Evolutionary conservation across 2,888 invertebrate genomes (phyloP).

Genomic region (Mallateleia sp.): DNA sequence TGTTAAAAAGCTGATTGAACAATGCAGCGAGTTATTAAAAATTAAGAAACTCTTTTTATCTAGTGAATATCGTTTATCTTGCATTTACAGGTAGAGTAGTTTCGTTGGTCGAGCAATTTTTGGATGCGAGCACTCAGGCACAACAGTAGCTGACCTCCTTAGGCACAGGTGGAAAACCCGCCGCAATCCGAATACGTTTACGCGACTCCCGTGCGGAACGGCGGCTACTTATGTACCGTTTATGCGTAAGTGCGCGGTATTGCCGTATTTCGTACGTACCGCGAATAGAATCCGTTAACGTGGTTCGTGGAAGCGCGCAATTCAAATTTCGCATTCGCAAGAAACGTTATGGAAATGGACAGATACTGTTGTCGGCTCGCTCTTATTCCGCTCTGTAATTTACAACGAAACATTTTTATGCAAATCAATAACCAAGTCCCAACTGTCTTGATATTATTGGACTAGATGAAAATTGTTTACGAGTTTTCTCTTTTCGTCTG

Average conservation of each 20-base stretch:
- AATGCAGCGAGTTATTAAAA: too few species aligned
- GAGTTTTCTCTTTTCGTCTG: too few species aligned
- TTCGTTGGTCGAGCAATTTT: constrained; percentile 32
- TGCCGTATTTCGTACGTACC: constrained; percentile 54
- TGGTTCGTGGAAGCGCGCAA: constrained; percentile 52
- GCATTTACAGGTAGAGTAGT: constrained; percentile 7
- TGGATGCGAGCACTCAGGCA: constrained; percentile 43
- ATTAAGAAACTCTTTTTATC: too few species aligned
- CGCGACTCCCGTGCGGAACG: constrained; percentile 45
- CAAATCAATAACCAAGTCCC: not conserved
- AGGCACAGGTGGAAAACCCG: constrained; percentile 79
- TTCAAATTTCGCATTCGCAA: constrained; percentile 47
- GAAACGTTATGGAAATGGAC: constrained; percentile 44
- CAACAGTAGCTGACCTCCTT: constrained; percentile 75
- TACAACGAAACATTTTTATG: not conserved
- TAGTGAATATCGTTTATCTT: constrained; percentile 24
- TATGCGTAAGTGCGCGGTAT: constrained; percentile 51
- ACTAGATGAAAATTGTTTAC: too few species aligned
- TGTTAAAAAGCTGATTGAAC: too few species aligned
- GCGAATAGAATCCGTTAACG: constrained; percentile 50
- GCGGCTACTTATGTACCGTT: constrained; percentile 64
- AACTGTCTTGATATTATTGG: too few species aligned
- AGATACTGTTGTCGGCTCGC: not conserved
- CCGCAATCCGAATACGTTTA: constrained; percentile 41
- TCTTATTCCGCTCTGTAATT: not conserved